Evolutionary conservation across 2,797 vertebrate genomes (phyloP).

Genomic region (Chelon labrosus): DNA sequence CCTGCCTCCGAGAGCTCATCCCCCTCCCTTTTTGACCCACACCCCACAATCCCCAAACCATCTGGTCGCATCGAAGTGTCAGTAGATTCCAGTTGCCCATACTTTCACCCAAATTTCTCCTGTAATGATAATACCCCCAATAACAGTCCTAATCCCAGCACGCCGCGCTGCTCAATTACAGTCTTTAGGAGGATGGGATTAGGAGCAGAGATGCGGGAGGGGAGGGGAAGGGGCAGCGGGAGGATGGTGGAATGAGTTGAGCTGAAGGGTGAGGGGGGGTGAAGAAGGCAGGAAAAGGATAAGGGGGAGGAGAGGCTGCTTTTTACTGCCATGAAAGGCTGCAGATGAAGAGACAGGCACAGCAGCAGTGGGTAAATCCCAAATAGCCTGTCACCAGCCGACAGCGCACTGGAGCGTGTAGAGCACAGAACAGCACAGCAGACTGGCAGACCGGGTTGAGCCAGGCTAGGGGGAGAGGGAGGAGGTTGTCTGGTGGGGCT

Average conservation of each 20-base stretch:
- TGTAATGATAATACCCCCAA: constrained; percentile 78
- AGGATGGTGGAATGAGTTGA: constrained; percentile 73
- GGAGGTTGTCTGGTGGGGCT: constrained; percentile 71
- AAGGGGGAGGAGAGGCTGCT: constrained; percentile 69
- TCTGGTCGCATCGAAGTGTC: constrained; percentile 46
- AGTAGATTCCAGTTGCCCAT: constrained; percentile 59
- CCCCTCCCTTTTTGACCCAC: not conserved
- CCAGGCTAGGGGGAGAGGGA: constrained; percentile 60
- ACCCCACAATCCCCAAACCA: constrained; percentile 33
- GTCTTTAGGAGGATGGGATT: constrained; percentile 85
- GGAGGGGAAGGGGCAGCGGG: constrained; percentile 37
- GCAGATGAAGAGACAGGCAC: constrained; percentile 82
- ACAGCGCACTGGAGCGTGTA: constrained; percentile 83
- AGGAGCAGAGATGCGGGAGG: constrained; percentile 70
- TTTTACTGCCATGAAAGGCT: constrained; percentile 79
- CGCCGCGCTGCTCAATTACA: constrained; percentile 83
- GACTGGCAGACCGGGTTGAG: constrained; percentile 74
- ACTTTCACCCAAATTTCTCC: constrained; percentile 77
- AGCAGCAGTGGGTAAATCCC: constrained; percentile 83
- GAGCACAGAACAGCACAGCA: constrained; percentile 70
- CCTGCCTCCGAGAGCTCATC: constrained; percentile 12
- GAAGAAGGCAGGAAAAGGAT: constrained; percentile 56
- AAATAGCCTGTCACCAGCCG: constrained; percentile 83
- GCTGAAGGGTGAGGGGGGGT: constrained; percentile 54
- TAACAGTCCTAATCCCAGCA: constrained; percentile 86